phyloP scores from a whole-genome alignment of 2,888 invertebrate genomes.

The Cerceris rybyensis region DNA sequence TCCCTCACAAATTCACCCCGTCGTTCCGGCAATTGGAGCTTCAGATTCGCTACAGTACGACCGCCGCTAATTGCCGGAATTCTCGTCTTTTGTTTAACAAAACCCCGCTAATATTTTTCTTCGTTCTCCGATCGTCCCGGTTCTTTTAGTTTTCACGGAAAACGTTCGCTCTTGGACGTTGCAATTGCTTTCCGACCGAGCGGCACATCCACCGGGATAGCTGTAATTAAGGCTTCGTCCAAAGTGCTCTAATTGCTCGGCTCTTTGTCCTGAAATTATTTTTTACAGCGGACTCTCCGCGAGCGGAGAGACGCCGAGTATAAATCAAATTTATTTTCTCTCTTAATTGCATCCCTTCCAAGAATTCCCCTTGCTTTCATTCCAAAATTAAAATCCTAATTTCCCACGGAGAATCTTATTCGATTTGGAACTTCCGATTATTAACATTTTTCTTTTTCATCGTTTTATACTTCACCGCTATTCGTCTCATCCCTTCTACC shows the following conservation, averaged over 20 bases:
- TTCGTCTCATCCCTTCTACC: too few species aligned
- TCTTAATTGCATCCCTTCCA: conserved; percentile 18
- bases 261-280: conserved; percentile 6
- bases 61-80: too few species aligned
- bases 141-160: neutral
- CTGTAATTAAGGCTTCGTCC: neutral
- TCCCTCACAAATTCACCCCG: too few species aligned
- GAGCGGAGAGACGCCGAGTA: neutral
- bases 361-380: conserved; percentile 5
- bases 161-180: neutral
- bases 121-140: too few species aligned
- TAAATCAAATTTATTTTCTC: conserved; percentile 22
- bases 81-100: too few species aligned
- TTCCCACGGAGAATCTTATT: neutral
- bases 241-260: neutral
- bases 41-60: too few species aligned
- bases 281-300: neutral
- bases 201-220: neutral
- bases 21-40: too few species aligned
- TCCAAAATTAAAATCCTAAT: conserved; percentile 15
- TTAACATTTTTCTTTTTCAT: neutral
- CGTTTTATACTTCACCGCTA: neutral
- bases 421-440: neutral
- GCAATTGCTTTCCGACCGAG: neutral
- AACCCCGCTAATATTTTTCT: too few species aligned